Conservation (phyloP, 2,797 vertebrate genomes). For the Acanthurus leucopareius region DNA sequence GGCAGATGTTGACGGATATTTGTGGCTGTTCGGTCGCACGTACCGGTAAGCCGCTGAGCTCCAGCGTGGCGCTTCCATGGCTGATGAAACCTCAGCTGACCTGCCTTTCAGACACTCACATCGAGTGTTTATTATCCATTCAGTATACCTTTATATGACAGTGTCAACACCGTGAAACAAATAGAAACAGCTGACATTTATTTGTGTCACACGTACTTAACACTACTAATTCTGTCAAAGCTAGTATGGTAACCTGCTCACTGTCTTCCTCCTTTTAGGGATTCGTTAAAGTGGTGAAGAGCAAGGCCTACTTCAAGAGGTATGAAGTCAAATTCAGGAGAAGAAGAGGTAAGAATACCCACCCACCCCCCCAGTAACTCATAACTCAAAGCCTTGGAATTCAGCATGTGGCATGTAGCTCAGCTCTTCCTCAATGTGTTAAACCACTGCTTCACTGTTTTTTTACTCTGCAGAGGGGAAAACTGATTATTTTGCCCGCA, state of each 20-base stretch:
- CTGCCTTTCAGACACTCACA: not conserved
- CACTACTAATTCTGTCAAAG: no score
- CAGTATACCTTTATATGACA: not conserved
- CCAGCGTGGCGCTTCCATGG: slow-evolving; percentile 78
- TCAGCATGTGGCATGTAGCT: not conserved
- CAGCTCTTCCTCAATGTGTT: accelerated
- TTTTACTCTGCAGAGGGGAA: slow-evolving; percentile 91
- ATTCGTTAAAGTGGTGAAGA: slow-evolving; percentile 99
- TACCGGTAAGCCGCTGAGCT: slow-evolving; percentile 33
- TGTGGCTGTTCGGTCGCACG: not conserved
- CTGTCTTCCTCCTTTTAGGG: slow-evolving; percentile 83
- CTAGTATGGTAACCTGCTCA: not conserved
- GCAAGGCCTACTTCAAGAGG: slow-evolving; percentile 98
- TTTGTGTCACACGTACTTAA: not conserved
- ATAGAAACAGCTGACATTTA: not conserved
- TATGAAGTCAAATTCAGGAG: slow-evolving; percentile 99
- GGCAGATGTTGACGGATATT: slow-evolving; percentile 74
- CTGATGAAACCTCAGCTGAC: slow-evolving; percentile 51
- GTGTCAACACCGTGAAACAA: not conserved
- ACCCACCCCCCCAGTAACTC: no score
- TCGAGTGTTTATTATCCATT: accelerated
- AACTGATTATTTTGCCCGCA: slow-evolving; percentile 96
- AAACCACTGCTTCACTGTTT: not conserved
- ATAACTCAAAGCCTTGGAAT: no score
- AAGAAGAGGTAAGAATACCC: slow-evolving; percentile 90